Percentiles rank a stretch among this genome's conserved stretches.
phyloP scores from a whole-genome alignment of 1,140 invertebrate species.

The Globodera rostochiensis region DNA sequence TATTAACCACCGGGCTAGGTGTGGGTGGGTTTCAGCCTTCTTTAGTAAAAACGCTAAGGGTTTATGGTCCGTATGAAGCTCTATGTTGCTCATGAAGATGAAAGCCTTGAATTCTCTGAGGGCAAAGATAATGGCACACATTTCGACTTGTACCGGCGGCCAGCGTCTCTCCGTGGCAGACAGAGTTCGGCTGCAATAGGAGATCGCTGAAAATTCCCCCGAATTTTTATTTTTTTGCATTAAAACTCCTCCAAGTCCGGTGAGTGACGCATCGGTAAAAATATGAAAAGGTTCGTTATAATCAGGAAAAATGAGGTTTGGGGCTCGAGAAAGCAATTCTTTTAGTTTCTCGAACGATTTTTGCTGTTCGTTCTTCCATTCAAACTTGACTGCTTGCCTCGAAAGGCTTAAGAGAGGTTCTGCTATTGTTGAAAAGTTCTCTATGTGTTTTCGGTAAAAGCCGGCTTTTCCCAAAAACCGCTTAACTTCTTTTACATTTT shows the following conservation, averaged over 20 bases:
- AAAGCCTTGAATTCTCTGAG: constrained; percentile 17
- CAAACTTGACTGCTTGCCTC: not conserved
- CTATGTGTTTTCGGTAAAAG: no score
- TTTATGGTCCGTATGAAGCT: constrained; percentile 23
- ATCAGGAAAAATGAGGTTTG: constrained; percentile 16
- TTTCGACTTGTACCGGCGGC: constrained; percentile 12
- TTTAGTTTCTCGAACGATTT: constrained; percentile 10
- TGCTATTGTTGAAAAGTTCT: no score
- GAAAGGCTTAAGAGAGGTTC: not conserved
- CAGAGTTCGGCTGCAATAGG: constrained; percentile 19
- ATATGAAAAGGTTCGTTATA: constrained; percentile 20
- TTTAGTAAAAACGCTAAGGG: not conserved
- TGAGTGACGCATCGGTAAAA: constrained; percentile 7
- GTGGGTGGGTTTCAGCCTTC: not conserved
- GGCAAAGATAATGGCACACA: constrained; percentile 17
- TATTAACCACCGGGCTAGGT: not conserved
- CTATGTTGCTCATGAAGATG: constrained; percentile 18
- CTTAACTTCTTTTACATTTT: no score
- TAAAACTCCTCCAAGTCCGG: constrained; percentile 11
- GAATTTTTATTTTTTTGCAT: constrained; percentile 20
- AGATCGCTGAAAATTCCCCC: constrained; percentile 9
- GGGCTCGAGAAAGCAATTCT: not conserved
- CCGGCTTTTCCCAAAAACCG: no score
- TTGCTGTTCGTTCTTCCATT: constrained; percentile 11
- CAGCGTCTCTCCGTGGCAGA: not conserved